These are phyloP conservation scores for Cathartes aura DNA, from an alignment of 2,113 vertebrate genomes.

Conservation along the genomic window DNA sequence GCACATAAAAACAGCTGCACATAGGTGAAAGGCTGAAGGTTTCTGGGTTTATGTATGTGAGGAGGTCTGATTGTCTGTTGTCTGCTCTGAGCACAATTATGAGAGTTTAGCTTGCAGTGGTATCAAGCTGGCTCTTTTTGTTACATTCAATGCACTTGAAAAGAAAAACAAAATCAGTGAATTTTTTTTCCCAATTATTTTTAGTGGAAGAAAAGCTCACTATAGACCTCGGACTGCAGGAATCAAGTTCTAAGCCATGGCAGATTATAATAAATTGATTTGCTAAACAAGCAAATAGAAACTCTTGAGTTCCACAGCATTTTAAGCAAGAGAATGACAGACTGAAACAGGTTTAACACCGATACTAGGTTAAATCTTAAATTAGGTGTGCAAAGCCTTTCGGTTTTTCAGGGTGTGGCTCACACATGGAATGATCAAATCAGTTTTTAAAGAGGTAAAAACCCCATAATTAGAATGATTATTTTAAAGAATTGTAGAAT, in stretches of 20 bases:
- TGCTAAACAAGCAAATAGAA: not conserved
- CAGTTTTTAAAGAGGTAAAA: not conserved
- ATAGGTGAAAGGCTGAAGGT: not conserved
- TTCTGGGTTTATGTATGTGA: not conserved
- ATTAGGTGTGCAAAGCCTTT: slow-evolving; percentile 3
- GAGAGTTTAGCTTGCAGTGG: not conserved
- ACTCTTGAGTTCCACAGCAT: not conserved
- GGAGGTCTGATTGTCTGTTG: not conserved
- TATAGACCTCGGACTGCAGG: not conserved
- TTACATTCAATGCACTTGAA: not conserved
- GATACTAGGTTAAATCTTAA: slow-evolving; percentile 4
- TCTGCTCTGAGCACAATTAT: not conserved
- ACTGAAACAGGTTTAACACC: not conserved
- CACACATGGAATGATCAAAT: not conserved
- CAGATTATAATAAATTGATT: not conserved
- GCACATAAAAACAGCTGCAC: not conserved
- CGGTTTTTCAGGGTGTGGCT: not conserved
- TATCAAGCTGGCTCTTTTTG: not conserved
- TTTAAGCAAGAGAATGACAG: not conserved
- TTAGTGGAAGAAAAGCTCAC: not conserved
- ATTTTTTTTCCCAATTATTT: not conserved
- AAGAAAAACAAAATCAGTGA: not conserved
- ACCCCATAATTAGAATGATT: not conserved
- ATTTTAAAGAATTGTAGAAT: not conserved
- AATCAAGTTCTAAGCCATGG: not conserved